These are phyloP conservation scores for Teinopalpus imperialis DNA, from an alignment of 2,888 invertebrate species.

Conservation along the genomic window DNA sequence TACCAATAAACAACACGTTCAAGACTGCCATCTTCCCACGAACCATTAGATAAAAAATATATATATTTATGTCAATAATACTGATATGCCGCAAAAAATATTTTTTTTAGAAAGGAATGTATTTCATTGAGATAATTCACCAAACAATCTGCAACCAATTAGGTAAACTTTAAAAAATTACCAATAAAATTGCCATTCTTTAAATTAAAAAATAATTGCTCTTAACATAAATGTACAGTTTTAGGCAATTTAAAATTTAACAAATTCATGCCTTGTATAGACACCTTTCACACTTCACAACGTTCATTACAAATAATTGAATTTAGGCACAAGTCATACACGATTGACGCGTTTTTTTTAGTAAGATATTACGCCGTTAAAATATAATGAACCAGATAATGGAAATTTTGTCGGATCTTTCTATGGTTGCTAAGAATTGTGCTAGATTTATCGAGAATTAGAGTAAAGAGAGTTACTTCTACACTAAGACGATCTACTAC, in stretches of 20 bases:
- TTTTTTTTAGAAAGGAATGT: no score
- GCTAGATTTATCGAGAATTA: constrained; percentile 10
- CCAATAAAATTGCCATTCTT: no score
- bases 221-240: no score
- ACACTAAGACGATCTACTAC: constrained; percentile 3
- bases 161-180: no score
- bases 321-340: constrained; percentile 21
- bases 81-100: constrained; percentile 1
- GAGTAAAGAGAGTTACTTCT: constrained; percentile 9
- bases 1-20: constrained; percentile 6
- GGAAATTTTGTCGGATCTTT: constrained; percentile 3
- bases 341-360: constrained; percentile 4
- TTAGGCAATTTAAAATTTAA: neutral
- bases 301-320: neutral
- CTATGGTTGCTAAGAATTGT: constrained; percentile 16
- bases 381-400: constrained; percentile 3
- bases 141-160: no score
- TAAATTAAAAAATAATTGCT: no score
- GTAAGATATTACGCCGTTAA: neutral
- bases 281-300: no score
- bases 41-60: constrained; percentile 7
- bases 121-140: no score
- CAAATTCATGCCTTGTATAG: neutral
- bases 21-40: constrained; percentile 8
- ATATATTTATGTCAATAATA: constrained; percentile 15